Conservation (phyloP, 2,113 vertebrate species). For the Microtus montanus region DNA sequence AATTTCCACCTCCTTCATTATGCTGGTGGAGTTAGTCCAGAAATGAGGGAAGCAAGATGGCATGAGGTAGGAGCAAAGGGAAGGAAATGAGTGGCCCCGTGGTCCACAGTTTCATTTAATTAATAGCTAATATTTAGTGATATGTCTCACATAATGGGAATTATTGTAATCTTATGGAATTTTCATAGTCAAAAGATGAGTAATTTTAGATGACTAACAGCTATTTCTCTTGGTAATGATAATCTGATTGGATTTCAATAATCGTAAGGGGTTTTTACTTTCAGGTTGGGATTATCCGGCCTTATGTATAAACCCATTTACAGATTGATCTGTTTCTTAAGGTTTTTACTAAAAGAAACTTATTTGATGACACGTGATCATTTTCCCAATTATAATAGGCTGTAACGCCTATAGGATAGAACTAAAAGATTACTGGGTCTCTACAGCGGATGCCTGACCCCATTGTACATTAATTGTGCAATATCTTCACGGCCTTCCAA, state of each 20-base stretch:
- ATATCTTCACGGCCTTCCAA: neutral
- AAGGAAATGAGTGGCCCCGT: neutral
- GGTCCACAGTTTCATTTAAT: neutral
- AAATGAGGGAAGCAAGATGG: neutral
- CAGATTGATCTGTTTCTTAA: neutral
- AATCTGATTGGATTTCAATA: neutral
- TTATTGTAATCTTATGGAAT: neutral
- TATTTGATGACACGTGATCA: constrained; percentile 18
- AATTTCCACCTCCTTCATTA: neutral
- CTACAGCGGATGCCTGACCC: neutral
- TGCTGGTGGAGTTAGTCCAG: neutral
- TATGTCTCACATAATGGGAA: neutral
- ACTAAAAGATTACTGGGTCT: neutral
- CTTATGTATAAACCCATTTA: neutral
- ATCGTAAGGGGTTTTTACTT: neutral
- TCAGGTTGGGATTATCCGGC: neutral
- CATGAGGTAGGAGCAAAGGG: neutral
- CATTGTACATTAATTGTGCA: neutral
- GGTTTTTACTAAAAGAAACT: neutral
- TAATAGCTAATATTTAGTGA: neutral
- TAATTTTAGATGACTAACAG: neutral
- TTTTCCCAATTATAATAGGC: constrained; percentile 16
- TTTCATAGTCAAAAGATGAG: neutral
- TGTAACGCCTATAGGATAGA: neutral
- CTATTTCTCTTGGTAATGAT: neutral